Base-by-base conservation (phyloP, 2,888 invertebrate genomes). In the Linnaemya vulpina region DNA sequence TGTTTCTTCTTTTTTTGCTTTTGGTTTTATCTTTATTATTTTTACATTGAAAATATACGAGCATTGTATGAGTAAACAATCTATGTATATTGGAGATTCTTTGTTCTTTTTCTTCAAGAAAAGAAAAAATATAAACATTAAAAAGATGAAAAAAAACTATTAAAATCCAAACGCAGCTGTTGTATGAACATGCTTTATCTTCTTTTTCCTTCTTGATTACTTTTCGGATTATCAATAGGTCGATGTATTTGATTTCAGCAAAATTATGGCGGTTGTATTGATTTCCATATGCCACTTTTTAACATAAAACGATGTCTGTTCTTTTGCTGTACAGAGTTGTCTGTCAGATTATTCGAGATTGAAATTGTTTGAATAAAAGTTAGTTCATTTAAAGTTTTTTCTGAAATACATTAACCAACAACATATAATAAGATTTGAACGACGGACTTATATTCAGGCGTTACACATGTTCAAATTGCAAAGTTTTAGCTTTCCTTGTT, bases 191-290 rank as follows among this genome's bases (percentile, higher is more conserved):
- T 30, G 40, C 30, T 67, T 38, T 10, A 17, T 25, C 17, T 74
- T 51, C 49, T 62, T 49, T 51, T 49, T 51, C 5, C 5, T 51
- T 60, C 13, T 43, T 30, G 17, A 43, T 46, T 55, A 35, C 17
- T 55, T 75, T 63, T 65, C 7, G 55, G 55, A 43, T 63, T 55
- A 65, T 76, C 51, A 65, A 30, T 35, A 67, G 17, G 63, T 63
- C 43, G 43, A 65, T 65, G 49, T 8, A 53, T 40, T 51, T 38
- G 40, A 15, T 15, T 15, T 35, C 1, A 30, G 11, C 7, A 51
- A 63, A 43, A 40, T 15, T 40, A 53, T 63, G 51, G 51, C 40
- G 25, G 40, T 2, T 17, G 10, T 63, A 53, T 30, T 40, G 17
- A 53, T 9, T 53, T 40, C 13, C 2, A 63, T 43, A 40, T 25